Percentiles rank a stretch among this genome's conserved stretches.
These are phyloP conservation scores for Holcopasites calliopsidis DNA, from an alignment of 1,140 invertebrate genomes.

Conservation along the genomic window DNA sequence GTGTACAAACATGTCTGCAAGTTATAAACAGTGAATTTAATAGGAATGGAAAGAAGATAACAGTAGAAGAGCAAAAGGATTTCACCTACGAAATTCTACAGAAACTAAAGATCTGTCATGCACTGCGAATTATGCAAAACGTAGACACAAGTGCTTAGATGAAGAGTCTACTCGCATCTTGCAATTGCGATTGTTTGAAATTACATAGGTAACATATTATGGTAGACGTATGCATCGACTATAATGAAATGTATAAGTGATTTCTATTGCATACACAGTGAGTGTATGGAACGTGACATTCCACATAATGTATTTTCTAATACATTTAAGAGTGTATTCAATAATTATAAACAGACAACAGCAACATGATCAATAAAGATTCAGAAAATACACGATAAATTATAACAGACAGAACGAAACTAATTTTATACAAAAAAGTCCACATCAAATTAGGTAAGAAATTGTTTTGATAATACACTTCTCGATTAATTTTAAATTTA, in stretches of 20 bases:
- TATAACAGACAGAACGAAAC: too few species aligned
- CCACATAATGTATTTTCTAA: not conserved
- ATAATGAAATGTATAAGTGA: slow-evolving; percentile 1
- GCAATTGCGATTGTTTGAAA: slow-evolving; percentile 2
- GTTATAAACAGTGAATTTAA: not conserved
- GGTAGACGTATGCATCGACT: not conserved
- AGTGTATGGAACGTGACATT: slow-evolving; percentile 9
- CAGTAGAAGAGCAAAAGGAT: not conserved
- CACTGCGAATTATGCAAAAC: slow-evolving; percentile 13
- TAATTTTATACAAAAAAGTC: not conserved
- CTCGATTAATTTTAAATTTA: too few species aligned
- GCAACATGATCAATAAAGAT: too few species aligned
- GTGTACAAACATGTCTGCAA: not conserved
- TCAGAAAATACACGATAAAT: too few species aligned
- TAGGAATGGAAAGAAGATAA: not conserved
- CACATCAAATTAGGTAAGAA: slow-evolving; percentile 4
- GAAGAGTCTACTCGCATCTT: not conserved
- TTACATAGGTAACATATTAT: not conserved
- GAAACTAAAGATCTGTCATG: slow-evolving; percentile 17
- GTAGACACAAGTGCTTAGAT: not conserved
- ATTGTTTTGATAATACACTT: too few species aligned
- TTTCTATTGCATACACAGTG: not conserved
- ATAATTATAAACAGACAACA: too few species aligned
- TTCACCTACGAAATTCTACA: not conserved
- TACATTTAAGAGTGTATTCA: not conserved